Evolutionary conservation across 2,797 vertebrate genomes (phyloP), one percentile per base, ranked within the genome.

Genomic region (Cirrhinus molitorella): DNA sequence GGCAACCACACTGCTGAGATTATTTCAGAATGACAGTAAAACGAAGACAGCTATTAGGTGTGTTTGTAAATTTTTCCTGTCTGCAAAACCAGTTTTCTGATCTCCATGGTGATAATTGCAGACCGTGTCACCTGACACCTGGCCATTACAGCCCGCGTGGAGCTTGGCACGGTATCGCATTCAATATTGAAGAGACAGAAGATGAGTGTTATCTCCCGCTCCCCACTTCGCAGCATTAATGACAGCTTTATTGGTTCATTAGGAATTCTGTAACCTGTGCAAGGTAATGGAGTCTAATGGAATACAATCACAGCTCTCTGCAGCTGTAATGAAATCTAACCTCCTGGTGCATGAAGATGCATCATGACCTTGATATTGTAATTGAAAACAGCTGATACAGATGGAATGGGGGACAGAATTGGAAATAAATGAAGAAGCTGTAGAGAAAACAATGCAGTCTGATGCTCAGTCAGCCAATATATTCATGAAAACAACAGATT

Each of bases 21-120:
- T 82, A n/a, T 65, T 55, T 65, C 31, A 55, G 49, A 82, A 31
- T 21, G 55, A 67, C 40, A 61, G n/a, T 82, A 53, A 83, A 83
- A 65, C 1, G 5, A 77, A 75, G 49, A 73, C 55, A 19, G 68
- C 43, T 65, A 73, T 74, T 74, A 66, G 19, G 49, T 67, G n/a
- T 40, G 23, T 66, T 76, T 55, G 37, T 80, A 45, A 53, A 86
- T 77, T 79, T 68, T 82, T n/a, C 77, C 19, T 43, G 76, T 16
- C 71, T 76, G 43, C 49, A 61, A 89, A 93, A 89, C 88, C 87
- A 87, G 81, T 83, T 91, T 90, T 92, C 91, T 92, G 87, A 84
- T 90, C 84, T 85, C 88, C 80, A 68, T 85, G 77, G 86, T 71
- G 87, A 88, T 92, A 92, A 93, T 93, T 93, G 92, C 91, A 91